Percentiles rank a stretch among this genome's conserved stretches.
phyloP scores from a whole-genome alignment of 2,797 vertebrate species.

The Decapterus maruadsi region DNA sequence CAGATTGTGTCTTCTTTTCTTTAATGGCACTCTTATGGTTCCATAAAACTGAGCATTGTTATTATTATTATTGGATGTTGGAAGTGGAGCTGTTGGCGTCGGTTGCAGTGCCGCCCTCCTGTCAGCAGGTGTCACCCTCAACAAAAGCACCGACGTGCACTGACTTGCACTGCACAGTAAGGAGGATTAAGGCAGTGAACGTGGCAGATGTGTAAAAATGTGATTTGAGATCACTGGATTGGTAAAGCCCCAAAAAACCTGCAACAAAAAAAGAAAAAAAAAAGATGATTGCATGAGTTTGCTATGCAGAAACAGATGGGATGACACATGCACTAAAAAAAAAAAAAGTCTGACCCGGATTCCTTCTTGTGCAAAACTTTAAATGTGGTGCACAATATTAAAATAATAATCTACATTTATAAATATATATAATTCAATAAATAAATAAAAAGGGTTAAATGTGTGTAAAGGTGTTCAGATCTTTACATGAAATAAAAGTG shows the following conservation, averaged over 20 bases:
- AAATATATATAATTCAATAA: too few species aligned
- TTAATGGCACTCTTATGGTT: too few species aligned
- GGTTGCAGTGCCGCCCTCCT: slow-evolving; percentile 22
- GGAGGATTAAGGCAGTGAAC: slow-evolving; percentile 67
- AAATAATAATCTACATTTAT: not conserved
- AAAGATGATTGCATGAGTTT: slow-evolving; percentile 45
- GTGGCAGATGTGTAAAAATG: slow-evolving; percentile 79
- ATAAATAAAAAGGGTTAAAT: not conserved
- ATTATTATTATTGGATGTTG: not conserved
- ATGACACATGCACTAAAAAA: slow-evolving; percentile 2
- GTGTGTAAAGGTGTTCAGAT: not conserved
- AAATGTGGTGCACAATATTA: not conserved
- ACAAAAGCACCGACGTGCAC: slow-evolving; percentile 26
- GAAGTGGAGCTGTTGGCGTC: not conserved
- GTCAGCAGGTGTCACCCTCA: slow-evolving; percentile 74
- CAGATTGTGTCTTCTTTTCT: too few species aligned
- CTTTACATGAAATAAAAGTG: not conserved
- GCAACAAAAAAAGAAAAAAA: slow-evolving; percentile 8
- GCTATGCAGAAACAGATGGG: slow-evolving; percentile 53
- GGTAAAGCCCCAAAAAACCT: slow-evolving; percentile 35
- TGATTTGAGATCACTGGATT: slow-evolving; percentile 56
- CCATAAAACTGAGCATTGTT: too few species aligned
- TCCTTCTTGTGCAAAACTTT: not conserved
- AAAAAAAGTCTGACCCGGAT: not conserved
- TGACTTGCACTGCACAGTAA: slow-evolving; percentile 3